A percentile compares a stretch with the other conserved stretches of the same genome.
These are phyloP conservation scores for Saccostrea glomerata DNA, from an alignment of 1,140 invertebrate genomes.

Conservation along the genomic window DNA sequence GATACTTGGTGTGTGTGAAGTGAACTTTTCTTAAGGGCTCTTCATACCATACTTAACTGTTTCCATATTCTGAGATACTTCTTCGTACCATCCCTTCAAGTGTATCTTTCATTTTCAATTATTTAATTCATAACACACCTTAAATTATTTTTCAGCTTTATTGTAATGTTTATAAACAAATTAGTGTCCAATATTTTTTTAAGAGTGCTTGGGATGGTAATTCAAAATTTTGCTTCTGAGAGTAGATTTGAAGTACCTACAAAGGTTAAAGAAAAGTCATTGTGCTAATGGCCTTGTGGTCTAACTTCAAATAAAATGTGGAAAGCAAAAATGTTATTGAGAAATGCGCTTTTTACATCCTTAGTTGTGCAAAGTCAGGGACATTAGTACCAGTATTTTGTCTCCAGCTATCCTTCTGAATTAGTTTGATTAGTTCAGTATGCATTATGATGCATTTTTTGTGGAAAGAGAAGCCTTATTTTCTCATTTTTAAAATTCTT, in stretches of 20 bases:
- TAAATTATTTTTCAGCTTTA: neutral
- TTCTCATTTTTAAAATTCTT: no score
- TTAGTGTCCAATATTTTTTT: neutral
- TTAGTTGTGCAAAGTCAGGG: no score
- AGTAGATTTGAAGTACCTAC: neutral
- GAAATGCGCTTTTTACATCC: no score
- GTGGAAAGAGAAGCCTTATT: no score
- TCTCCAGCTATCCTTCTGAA: no score
- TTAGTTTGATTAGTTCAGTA: no score
- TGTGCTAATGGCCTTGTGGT: neutral
- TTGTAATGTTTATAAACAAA: neutral
- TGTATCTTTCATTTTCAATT: conserved; percentile 1
- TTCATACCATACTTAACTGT: neutral
- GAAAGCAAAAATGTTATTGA: no score
- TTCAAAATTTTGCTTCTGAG: neutral
- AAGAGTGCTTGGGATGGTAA: neutral
- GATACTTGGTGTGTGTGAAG: neutral
- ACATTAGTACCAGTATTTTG: no score
- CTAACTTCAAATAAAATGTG: neutral
- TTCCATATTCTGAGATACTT: conserved; percentile 10
- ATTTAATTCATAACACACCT: neutral
- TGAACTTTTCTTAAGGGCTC: conserved; percentile 20
- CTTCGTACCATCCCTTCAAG: neutral
- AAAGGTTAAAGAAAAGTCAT: conserved; percentile 18
- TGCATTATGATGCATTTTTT: no score